Evolutionary conservation across 2,113 vertebrate genomes (phyloP), one percentile per base, ranked within the genome.

Genomic region (Quiscalus mexicanus): DNA sequence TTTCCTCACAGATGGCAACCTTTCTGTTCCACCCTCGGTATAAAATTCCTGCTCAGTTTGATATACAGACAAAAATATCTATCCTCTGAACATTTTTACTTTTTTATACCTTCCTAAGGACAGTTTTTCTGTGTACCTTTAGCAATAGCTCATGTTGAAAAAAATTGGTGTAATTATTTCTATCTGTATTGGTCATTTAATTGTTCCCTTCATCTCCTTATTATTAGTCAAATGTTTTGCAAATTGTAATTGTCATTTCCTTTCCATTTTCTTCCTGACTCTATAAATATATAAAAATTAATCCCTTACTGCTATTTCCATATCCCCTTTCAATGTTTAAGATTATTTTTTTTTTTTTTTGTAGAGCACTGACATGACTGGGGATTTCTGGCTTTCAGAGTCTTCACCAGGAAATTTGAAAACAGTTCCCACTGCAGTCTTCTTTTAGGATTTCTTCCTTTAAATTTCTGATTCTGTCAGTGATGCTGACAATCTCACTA

Each of bases 1-100:
- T 95, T 96, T 85, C 91, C 84, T 96, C 93, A 92, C 96, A 97
- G 96, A 97, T 97, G 96, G 96, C 84, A 96, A 96, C 82, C 91
- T 96, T 95, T 95, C 95, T 96, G 74, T 96, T 97, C 96, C 94
- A 91, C 93, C 91, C 95, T 95, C 89, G 0, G 62, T 94, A 89
- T 76, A 87, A 95, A 95, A 97, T 96, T 96, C 94, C 93, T 93
- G 77, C 77, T 91, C 77, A 22, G 77, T 87, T 94, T 91, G 87
- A 87, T 94, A 87, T 82, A 91, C 31, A 84, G 93, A 64, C 89
- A 87, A 87, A 94, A 97, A 95, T 96, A 96, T 94, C 91, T 86
- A 92, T 79, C 64, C 62, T 87, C 69, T 89, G 53, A 93, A 85
- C 63, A 45, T 45, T 47, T 84, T 69, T 42, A 35, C 84, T 89